phyloP scores from a whole-genome alignment of 2,113 vertebrate species.

The Apodemus speciosus region DNA sequence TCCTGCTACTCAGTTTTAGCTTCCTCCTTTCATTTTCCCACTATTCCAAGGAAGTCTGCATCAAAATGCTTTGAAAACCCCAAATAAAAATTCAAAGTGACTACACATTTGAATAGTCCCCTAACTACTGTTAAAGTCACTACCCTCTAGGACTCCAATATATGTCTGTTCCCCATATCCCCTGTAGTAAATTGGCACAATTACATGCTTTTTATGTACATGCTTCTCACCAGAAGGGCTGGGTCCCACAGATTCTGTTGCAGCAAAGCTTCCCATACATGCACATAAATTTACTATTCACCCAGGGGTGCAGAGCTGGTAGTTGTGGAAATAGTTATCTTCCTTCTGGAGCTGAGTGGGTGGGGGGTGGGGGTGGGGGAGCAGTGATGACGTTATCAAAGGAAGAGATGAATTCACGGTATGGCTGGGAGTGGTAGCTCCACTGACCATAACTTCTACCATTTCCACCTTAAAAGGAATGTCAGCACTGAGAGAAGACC shows the following conservation, averaged over 20 bases:
- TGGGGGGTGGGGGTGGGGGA: too few relatives aligned
- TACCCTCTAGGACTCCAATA: background rate
- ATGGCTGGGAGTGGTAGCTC: background rate
- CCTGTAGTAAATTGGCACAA: background rate
- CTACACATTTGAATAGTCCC: background rate
- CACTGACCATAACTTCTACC: background rate
- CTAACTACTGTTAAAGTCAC: background rate
- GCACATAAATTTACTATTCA: background rate
- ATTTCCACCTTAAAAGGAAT: background rate
- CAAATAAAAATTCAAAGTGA: background rate
- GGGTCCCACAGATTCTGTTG: background rate
- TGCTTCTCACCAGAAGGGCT: background rate
- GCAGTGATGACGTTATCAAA: background rate
- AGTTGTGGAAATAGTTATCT: background rate
- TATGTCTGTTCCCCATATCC: background rate
- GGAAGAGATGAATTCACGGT: background rate
- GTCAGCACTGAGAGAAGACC: background rate
- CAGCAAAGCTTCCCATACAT: background rate
- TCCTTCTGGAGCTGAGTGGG: background rate
- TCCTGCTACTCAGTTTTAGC: background rate
- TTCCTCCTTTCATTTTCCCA: background rate
- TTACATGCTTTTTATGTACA: background rate
- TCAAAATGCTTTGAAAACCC: background rate
- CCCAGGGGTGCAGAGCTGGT: background rate
- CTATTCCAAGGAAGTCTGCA: background rate